Percentiles rank a stretch among this genome's conserved stretches.
Evolutionary conservation across 2,888 invertebrate species (phyloP).

Genomic region (Oeneis ivallda): DNA sequence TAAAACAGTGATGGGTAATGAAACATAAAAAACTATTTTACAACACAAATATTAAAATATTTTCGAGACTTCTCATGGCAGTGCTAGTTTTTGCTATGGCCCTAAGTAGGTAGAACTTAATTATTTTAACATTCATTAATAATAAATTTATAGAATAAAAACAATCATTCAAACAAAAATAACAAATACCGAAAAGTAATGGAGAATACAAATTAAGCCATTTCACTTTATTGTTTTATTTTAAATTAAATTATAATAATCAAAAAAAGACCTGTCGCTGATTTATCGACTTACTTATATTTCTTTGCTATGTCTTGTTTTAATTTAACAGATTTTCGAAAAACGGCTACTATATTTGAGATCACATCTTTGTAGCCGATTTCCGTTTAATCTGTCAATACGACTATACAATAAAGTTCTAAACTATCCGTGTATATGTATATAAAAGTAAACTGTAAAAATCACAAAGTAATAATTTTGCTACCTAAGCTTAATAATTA

Average conservation of each 20-base stretch:
- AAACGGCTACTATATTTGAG: constrained; percentile 62
- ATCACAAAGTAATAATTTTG: constrained; percentile 71
- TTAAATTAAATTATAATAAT: not conserved
- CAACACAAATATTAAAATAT: constrained; percentile 27
- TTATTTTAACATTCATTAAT: constrained; percentile 14
- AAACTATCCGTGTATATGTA: constrained; percentile 62
- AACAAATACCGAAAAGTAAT: not conserved
- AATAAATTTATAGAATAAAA: constrained; percentile 1
- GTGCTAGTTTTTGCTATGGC: constrained; percentile 35
- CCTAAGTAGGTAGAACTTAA: constrained; percentile 13
- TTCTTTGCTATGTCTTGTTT: constrained; percentile 7
- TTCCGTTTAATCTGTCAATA: constrained; percentile 38
- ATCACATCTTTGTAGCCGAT: constrained; percentile 69
- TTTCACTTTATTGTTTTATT: not conserved
- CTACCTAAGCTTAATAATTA: constrained; percentile 69
- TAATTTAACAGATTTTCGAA: constrained; percentile 30
- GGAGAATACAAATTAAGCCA: not conserved
- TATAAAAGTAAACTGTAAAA: constrained; percentile 54
- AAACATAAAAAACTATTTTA: constrained; percentile 19
- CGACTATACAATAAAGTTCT: constrained; percentile 27
- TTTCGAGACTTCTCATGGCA: constrained; percentile 39
- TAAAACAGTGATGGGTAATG: constrained; percentile 15
- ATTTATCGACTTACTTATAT: not conserved
- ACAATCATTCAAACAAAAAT: constrained; percentile 4
- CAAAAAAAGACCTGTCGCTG: not conserved